Percentiles rank a stretch among this genome's conserved stretches.
These are phyloP conservation scores for Petaurus breviceps DNA, from an alignment of 2,113 vertebrate species.

Conservation along the genomic window DNA sequence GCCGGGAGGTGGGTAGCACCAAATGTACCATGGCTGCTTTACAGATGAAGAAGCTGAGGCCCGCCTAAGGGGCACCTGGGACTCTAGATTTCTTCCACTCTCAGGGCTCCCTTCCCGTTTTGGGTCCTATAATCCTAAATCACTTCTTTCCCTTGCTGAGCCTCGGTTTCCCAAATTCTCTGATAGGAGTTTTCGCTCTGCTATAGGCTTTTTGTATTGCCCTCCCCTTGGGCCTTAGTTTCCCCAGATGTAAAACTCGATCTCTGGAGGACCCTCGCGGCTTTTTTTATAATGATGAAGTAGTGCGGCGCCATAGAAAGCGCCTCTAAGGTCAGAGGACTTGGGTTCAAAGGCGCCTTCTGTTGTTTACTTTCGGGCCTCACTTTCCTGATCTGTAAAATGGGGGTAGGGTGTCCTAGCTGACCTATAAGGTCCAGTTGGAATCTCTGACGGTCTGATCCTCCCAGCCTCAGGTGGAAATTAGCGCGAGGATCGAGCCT, in stretches of 20 bases:
- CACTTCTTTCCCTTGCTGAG: background rate
- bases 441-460: background rate
- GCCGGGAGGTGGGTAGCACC: background rate
- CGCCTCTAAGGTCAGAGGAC: background rate
- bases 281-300: background rate
- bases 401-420: background rate
- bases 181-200: background rate
- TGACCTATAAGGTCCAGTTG: background rate
- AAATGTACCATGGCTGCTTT: background rate
- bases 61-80: background rate
- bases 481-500: background rate
- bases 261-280: too few relatives aligned
- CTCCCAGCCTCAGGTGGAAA: background rate
- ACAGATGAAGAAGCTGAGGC: background rate
- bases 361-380: background rate
- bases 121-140: background rate
- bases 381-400: background rate
- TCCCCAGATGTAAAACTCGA: background rate
- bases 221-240: background rate
- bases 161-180: background rate
- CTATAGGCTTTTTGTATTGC: background rate
- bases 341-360: background rate
- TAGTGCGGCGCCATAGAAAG: background rate
- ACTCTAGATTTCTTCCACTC: background rate
- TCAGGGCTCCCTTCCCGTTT: background rate